Conservation (phyloP, 1,140 invertebrate species). For the Holcopasites calliopsidis region DNA sequence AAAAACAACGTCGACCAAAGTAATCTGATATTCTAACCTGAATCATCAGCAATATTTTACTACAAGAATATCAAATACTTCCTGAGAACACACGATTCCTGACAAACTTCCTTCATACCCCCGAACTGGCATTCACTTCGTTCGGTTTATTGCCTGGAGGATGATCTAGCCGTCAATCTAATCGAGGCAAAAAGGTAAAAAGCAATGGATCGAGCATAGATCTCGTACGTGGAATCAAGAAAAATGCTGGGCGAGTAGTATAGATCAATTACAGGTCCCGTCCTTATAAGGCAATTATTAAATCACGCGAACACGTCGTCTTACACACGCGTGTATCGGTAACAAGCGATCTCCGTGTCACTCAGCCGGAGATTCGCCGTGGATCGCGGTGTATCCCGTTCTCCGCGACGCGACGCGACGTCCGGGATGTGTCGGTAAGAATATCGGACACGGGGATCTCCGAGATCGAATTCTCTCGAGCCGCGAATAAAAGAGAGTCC, state of each 20-base stretch:
- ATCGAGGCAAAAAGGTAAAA: neutral
- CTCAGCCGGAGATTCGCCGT: conserved; percentile 13
- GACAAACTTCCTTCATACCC: no score
- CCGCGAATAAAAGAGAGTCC: conserved; percentile 23
- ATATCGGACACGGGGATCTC: conserved; percentile 18
- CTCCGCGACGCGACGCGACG: no score
- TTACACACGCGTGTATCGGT: conserved; percentile 46
- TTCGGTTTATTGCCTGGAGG: no score
- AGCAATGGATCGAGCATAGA: neutral
- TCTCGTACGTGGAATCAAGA: neutral
- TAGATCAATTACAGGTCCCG: conserved; percentile 45
- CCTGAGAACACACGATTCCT: no score
- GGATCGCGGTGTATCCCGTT: conserved; percentile 24
- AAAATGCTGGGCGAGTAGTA: conserved; percentile 22
- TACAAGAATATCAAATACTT: no score
- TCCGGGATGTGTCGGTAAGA: conserved; percentile 34
- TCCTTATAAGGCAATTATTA: conserved; percentile 50
- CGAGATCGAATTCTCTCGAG: conserved; percentile 38
- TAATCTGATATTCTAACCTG: no score
- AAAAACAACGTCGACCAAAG: no score
- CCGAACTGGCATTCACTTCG: no score
- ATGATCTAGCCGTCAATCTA: no score
- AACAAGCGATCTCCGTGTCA: conserved; percentile 49
- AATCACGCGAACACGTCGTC: conserved; percentile 51
- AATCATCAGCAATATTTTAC: no score